Percentiles rank a stretch among this genome's conserved stretches.
Conservation (phyloP, 1,140 invertebrate genomes). For the Drosophila prosaltans region DNA sequence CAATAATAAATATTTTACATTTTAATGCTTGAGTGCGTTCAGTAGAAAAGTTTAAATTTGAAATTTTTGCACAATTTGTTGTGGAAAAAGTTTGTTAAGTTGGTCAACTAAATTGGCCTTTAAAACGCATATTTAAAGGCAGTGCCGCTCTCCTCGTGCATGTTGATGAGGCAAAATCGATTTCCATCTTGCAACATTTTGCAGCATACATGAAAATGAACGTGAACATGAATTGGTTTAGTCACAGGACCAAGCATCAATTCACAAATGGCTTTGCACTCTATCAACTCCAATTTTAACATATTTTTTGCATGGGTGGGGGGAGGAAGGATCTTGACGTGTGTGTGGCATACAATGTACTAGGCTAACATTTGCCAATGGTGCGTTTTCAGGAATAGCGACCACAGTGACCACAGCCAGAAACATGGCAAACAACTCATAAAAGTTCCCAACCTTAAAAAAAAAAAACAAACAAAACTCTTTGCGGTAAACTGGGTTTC, state of each 20-base stretch:
- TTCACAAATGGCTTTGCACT: not conserved
- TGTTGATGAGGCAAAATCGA: slow-evolving; percentile 55
- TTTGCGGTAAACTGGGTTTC: not conserved
- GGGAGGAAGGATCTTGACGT: not conserved
- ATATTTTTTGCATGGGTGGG: too few relatives aligned
- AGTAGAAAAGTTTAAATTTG: slow-evolving; percentile 21
- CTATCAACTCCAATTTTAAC: not conserved
- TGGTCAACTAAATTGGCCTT: not conserved
- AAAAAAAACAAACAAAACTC: not conserved
- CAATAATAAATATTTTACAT: slow-evolving; percentile 14
- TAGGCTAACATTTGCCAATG: slow-evolving; percentile 5
- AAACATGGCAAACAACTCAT: slow-evolving; percentile 39
- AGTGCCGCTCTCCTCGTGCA: not conserved
- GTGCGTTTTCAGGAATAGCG: not conserved
- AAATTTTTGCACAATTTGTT: not conserved
- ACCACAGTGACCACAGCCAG: slow-evolving; percentile 16
- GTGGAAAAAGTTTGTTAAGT: not conserved
- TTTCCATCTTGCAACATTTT: slow-evolving; percentile 46
- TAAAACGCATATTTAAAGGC: slow-evolving; percentile 34
- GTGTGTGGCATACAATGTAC: slow-evolving; percentile 3
- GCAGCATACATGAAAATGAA: not conserved
- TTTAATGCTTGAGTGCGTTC: slow-evolving; percentile 16
- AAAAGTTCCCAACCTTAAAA: slow-evolving; percentile 30
- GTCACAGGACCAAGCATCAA: slow-evolving; percentile 3
- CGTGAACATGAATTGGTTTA: slow-evolving; percentile 1